These are phyloP conservation scores for Sebastolobus alascanus DNA, from an alignment of 2,797 vertebrate genomes.

Conservation along the genomic window DNA sequence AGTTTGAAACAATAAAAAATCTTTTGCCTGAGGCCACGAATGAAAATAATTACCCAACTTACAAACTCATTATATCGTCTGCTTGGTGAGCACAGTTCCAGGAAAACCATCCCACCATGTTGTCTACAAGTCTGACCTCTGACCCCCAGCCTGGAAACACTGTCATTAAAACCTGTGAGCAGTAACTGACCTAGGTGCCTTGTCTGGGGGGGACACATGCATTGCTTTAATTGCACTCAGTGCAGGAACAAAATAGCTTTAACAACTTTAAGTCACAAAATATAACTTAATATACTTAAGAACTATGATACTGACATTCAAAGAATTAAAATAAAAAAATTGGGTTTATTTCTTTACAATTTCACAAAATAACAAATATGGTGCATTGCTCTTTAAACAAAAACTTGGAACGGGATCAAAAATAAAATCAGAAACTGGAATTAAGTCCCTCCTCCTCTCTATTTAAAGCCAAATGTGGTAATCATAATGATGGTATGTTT, in stretches of 20 bases:
- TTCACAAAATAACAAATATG: not conserved
- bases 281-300: not conserved
- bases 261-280: not conserved
- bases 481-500: not conserved
- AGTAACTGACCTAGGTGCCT: constrained; percentile 8
- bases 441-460: not conserved
- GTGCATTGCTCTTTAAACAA: not conserved
- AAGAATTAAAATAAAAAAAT: not conserved
- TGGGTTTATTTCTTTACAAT: not conserved
- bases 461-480: constrained; percentile 17
- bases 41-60: constrained; percentile 29
- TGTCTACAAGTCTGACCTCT: constrained; percentile 44
- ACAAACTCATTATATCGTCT: constrained; percentile 5
- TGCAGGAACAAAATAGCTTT: not conserved
- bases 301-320: not conserved
- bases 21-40: not conserved
- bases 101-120: constrained; percentile 32
- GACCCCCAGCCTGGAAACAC: constrained; percentile 42
- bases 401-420: not conserved
- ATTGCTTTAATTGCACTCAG: not conserved
- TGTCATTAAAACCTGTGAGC: constrained; percentile 44
- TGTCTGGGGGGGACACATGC: not conserved
- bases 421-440: not conserved
- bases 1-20: not conserved
- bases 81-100: constrained; percentile 43